Evolutionary conservation across 92 coral and sea anemone genomes (phyloP), one percentile per base, ranked within the genome.

Genomic region (Parazoanthus atlanticus): DNA sequence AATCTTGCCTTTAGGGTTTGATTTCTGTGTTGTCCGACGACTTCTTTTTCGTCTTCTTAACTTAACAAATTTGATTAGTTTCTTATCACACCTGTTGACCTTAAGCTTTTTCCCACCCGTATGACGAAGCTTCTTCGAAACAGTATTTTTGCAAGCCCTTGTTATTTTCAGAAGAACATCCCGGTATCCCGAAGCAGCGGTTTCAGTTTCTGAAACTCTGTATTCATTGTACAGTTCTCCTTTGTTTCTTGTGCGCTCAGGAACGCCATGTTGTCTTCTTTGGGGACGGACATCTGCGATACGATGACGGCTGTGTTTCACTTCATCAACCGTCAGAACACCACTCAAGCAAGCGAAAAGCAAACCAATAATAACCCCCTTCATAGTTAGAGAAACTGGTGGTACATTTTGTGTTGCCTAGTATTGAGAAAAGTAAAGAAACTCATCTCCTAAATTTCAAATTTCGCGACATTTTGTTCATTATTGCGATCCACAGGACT

Each of bases 31-130:
- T 8, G 58, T 15, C 25, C 6, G 38, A 26, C 15, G 89, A 26
- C 85, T 76, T 34, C 91, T 90, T 64, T 81, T 91, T 2, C 25
- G 43, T 91, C 85, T 69, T 76, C 29, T 81, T 21, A 61, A 21
- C 8, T 56, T 65, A 7, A 19, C 0, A 33, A 41, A n/a, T 34
- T 64, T 38, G 17, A n/a, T 81, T 64, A 81, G 30, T 81, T 61
- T 81, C 25, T 36, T 38, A 52, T 25, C 17, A 83, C 86, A 66
- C 77, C 86, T 83, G 29, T 61, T 61, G 16, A n/a, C 15, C 28
- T 31, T 81, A 9, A 15, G 2, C 11, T 8, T 84, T 52, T 3
- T 46, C 67, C 10, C 12, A 30, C 32, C 67, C 28, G 26, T 41
- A 52, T 30, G 65, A 2, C 29, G 76, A 84, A 29, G 78, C 26